Conservation (phyloP, 2,888 invertebrate species). For the Onchidella celtica region DNA sequence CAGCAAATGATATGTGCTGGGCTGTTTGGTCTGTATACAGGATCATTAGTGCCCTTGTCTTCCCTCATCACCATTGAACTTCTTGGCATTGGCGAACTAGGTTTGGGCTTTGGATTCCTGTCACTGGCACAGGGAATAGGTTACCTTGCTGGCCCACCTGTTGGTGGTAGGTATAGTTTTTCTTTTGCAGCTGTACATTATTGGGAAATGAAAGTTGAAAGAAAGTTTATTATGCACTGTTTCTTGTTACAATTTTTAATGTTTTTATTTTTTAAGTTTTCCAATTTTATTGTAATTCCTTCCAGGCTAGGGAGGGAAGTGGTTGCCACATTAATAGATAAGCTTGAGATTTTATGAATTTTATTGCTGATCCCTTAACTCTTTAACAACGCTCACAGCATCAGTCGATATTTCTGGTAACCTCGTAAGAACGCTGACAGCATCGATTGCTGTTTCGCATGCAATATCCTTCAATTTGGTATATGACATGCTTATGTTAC, state of each 20-base stretch:
- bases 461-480: too few relatives aligned
- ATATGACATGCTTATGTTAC: too few relatives aligned
- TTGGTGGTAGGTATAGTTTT: slow-evolving; percentile 23
- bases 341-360: too few relatives aligned
- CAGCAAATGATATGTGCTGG: slow-evolving; percentile 37
- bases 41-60: slow-evolving; percentile 42
- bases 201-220: neutral
- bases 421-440: too few relatives aligned
- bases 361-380: too few relatives aligned
- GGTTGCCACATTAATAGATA: too few relatives aligned
- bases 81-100: slow-evolving; percentile 43
- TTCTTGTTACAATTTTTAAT: neutral
- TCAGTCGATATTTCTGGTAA: too few relatives aligned
- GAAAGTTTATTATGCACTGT: neutral
- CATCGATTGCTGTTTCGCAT: too few relatives aligned
- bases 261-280: neutral
- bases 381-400: too few relatives aligned
- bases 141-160: slow-evolving; percentile 41
- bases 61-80: slow-evolving; percentile 49
- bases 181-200: neutral
- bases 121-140: slow-evolving; percentile 46
- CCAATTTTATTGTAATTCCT: neutral
- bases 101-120: slow-evolving; percentile 45
- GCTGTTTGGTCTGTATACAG: slow-evolving; percentile 43
- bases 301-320: too few relatives aligned